phyloP scores from a whole-genome alignment of 1,140 invertebrate species.

The Conus ventricosus region DNA sequence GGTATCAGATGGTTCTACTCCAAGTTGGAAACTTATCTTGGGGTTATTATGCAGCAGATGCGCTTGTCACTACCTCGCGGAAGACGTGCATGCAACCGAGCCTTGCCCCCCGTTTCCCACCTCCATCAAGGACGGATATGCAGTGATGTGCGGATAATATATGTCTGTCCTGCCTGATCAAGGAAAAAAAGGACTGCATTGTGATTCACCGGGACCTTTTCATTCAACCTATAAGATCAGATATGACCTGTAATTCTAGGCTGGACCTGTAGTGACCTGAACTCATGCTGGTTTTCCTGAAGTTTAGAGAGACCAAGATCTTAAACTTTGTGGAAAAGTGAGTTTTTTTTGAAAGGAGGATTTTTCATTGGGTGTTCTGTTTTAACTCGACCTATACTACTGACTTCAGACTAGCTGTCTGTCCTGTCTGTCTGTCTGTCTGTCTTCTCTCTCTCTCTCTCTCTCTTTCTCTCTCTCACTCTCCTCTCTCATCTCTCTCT shows the following conservation, averaged over 20 bases:
- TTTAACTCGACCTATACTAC: too few species aligned
- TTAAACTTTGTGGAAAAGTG: too few species aligned
- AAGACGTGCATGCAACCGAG: conserved; percentile 81
- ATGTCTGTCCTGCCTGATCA: neutral
- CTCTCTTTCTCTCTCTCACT: too few species aligned
- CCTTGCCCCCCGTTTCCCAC: conserved; percentile 92
- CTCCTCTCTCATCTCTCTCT: too few species aligned
- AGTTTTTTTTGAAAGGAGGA: too few species aligned
- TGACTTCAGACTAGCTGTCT: too few species aligned
- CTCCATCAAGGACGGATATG: conserved; percentile 97
- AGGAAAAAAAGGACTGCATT: neutral
- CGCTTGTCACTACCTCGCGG: conserved; percentile 80
- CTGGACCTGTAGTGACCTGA: neutral
- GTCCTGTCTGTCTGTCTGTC: too few species aligned
- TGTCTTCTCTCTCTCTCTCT: too few species aligned
- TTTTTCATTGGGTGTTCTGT: too few species aligned
- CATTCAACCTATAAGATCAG: neutral
- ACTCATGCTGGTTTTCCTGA: neutral
- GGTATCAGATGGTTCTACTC: too few species aligned
- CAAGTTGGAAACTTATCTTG: too few species aligned
- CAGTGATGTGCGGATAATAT: conserved; percentile 81
- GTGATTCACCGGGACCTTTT: neutral
- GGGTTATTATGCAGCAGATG: conserved; percentile 66
- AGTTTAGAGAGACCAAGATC: too few species aligned
- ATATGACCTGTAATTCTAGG: neutral